A percentile compares a stretch with the other conserved stretches of the same genome.
Conservation (phyloP, 2,113 vertebrate species). For the Barnardius zonarius region DNA sequence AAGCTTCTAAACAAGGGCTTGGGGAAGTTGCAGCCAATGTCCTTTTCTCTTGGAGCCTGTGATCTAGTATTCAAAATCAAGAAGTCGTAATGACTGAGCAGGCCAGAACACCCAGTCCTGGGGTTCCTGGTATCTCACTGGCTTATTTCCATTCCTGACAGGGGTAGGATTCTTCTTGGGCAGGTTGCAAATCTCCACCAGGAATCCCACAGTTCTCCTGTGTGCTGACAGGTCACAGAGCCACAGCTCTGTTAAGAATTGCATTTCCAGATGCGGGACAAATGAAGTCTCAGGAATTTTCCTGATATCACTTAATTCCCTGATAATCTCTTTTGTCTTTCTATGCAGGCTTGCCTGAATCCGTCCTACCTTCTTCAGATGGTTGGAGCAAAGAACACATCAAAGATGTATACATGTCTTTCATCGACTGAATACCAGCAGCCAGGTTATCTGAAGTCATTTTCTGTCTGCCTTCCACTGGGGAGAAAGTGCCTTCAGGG, state of each 20-base stretch:
- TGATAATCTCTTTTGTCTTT: not conserved
- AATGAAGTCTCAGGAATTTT: conserved; percentile 6
- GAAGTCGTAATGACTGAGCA: not conserved
- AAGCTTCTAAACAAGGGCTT: not conserved
- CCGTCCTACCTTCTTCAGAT: conserved; percentile 10
- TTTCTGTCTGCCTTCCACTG: not conserved
- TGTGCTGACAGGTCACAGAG: not conserved
- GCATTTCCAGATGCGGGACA: not conserved
- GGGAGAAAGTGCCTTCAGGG: conserved; percentile 32
- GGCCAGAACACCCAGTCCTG: not conserved
- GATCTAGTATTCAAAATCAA: not conserved
- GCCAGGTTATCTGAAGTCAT: conserved; percentile 5
- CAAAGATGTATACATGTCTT: not conserved
- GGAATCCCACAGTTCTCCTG: not conserved
- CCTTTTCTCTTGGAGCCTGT: not conserved
- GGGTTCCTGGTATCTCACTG: not conserved
- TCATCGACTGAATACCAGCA: conserved; percentile 9
- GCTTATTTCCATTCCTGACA: not conserved
- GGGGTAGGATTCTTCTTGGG: not conserved
- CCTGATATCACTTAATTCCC: not conserved
- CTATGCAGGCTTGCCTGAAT: not conserved
- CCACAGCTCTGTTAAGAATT: not conserved
- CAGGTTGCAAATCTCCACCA: not conserved
- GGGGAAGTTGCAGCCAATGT: not conserved
- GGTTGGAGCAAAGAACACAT: conserved; percentile 20